Conservation (phyloP, 2,113 vertebrate species). For the Garra rufa region DNA sequence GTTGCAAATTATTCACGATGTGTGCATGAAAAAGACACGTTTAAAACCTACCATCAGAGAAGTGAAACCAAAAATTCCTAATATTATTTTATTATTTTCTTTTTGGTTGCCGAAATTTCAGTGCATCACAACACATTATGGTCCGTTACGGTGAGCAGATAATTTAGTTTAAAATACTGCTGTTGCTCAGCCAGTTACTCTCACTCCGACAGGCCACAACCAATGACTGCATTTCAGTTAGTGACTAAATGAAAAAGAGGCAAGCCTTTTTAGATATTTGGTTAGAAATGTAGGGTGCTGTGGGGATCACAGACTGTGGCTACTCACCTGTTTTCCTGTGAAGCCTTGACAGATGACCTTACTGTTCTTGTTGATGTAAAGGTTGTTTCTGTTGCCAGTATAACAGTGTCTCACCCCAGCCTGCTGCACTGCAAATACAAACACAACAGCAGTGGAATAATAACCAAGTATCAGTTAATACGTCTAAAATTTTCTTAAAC, state of each 20-base stretch:
- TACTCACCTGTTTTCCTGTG: slow-evolving; percentile 96
- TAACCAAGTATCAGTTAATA: background rate
- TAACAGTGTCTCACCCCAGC: slow-evolving; percentile 91
- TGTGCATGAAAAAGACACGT: background rate
- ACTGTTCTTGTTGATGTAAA: slow-evolving; percentile 89
- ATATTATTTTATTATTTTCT: too few relatives aligned
- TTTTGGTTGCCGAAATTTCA: background rate
- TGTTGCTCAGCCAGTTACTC: background rate
- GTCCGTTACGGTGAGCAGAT: background rate
- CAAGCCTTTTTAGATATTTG: background rate
- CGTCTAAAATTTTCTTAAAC: too few relatives aligned
- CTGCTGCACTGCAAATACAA: slow-evolving; percentile 84
- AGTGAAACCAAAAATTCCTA: too few relatives aligned
- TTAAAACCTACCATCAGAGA: background rate
- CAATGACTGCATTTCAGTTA: background rate
- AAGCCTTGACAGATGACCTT: slow-evolving; percentile 98
- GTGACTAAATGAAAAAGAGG: background rate
- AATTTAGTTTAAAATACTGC: background rate
- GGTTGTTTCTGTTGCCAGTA: slow-evolving; percentile 81
- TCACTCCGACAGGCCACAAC: background rate
- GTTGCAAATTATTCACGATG: background rate
- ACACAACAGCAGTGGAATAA: background rate
- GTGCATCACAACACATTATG: background rate
- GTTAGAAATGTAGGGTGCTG: background rate
- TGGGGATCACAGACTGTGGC: background rate